A percentile compares a stretch with the other conserved stretches of the same genome.
Evolutionary conservation across 1,140 invertebrate species (phyloP).

Genomic region (Probaryconus sp.): DNA sequence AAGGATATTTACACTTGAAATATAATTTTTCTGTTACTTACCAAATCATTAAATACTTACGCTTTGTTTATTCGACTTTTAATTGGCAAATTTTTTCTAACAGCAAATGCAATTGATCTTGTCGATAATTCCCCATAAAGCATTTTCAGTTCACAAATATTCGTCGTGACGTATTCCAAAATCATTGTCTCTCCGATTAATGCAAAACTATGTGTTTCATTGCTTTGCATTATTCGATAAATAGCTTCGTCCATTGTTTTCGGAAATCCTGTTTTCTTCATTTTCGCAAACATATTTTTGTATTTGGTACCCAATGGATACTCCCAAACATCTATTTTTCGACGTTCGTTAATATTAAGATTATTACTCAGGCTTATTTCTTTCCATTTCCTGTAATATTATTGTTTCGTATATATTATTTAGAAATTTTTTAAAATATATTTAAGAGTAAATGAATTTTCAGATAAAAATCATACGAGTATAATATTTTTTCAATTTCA

Average conservation of each 20-base stretch:
- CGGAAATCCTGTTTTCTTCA: slow-evolving; percentile 91
- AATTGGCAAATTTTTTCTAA: slow-evolving; percentile 93
- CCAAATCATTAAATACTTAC: slow-evolving; percentile 81
- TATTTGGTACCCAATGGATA: slow-evolving; percentile 98
- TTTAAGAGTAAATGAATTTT: no score
- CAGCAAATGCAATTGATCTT: slow-evolving; percentile 95
- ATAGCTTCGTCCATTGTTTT: slow-evolving; percentile 86
- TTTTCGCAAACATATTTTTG: slow-evolving; percentile 97
- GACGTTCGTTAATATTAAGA: slow-evolving; percentile 88
- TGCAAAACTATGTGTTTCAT: slow-evolving; percentile 88
- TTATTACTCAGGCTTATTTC: slow-evolving; percentile 86
- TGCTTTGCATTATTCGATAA: slow-evolving; percentile 80
- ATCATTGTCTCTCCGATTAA: slow-evolving; percentile 95
- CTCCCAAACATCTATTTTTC: slow-evolving; percentile 96
- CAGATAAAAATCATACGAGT: slow-evolving; percentile 82
- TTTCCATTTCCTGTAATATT: slow-evolving; percentile 90
- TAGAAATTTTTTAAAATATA: slow-evolving; percentile 7
- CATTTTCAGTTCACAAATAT: slow-evolving; percentile 91
- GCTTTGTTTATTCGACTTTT: slow-evolving; percentile 92
- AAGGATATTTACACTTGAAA: no score
- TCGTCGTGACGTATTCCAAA: slow-evolving; percentile 89
- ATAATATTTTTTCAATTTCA: slow-evolving; percentile 93
- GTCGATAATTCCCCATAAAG: slow-evolving; percentile 95
- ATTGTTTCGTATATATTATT: background rate
- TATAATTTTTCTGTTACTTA: no score